A percentile compares a stretch with the other conserved stretches of the same genome.
These are phyloP conservation scores for Spermophilus dauricus DNA, from an alignment of 2,113 vertebrate species.

Conservation along the genomic window DNA sequence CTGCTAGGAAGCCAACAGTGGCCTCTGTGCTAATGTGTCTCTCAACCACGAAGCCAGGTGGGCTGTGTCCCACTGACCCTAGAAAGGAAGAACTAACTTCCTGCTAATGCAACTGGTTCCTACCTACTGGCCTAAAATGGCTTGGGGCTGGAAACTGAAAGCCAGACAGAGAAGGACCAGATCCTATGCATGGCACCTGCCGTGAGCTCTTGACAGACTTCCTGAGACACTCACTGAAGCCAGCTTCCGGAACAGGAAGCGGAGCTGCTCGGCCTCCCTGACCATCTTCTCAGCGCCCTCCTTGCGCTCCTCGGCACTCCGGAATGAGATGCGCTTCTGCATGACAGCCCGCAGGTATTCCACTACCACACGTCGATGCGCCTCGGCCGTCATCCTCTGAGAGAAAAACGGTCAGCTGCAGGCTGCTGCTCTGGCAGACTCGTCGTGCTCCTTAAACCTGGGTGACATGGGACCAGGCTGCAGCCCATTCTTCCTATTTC, in stretches of 20 bases:
- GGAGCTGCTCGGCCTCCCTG: conserved; percentile 96
- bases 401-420: background rate
- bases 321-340: conserved; percentile 97
- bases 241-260: conserved; percentile 96
- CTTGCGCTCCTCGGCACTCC: conserved; percentile 95
- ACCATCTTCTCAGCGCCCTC: conserved; percentile 98
- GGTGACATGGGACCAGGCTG: background rate
- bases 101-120: too few species aligned
- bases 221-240: conserved; percentile 85
- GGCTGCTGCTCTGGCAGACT: background rate
- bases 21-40: background rate
- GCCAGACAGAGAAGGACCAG: background rate
- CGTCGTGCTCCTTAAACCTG: background rate
- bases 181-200: background rate
- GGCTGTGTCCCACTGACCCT: background rate
- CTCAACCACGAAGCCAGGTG: rapidly evolving
- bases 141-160: too few species aligned
- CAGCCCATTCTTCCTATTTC: background rate
- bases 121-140: rapidly evolving
- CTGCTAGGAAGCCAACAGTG: background rate
- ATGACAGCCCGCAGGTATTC: conserved; percentile 98
- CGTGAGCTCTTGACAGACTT: background rate
- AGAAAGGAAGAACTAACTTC: background rate
- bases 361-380: conserved; percentile 95
- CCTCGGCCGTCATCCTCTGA: conserved; percentile 96